phyloP scores from a whole-genome alignment of 1,140 invertebrate genomes.

The Agrypnia vestita region DNA sequence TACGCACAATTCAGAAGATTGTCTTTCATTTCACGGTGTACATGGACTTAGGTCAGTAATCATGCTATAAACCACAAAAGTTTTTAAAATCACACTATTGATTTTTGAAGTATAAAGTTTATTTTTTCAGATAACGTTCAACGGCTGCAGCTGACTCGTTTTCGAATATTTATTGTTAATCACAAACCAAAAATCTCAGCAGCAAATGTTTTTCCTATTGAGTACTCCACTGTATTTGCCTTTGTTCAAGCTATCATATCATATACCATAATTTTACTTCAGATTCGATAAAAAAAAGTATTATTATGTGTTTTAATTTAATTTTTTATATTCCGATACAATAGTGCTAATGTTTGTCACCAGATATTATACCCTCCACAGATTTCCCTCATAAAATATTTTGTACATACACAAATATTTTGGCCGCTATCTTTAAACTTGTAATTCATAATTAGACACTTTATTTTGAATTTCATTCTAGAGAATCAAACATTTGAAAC shows the following conservation, averaged over 20 bases:
- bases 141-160: not conserved
- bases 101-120: not conserved
- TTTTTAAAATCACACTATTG: not conserved
- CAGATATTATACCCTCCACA: too few species aligned
- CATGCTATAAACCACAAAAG: not conserved
- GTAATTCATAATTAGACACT: too few species aligned
- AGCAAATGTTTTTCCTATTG: slow-evolving; percentile 41
- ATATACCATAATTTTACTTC: slow-evolving; percentile 42
- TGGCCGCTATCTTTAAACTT: too few species aligned
- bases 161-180: slow-evolving; percentile 23
- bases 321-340: too few species aligned
- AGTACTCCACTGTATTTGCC: slow-evolving; percentile 34
- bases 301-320: too few species aligned
- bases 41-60: slow-evolving; percentile 1
- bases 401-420: too few species aligned
- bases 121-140: slow-evolving; percentile 17
- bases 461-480: too few species aligned
- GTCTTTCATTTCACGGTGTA: not conserved
- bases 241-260: slow-evolving; percentile 45
- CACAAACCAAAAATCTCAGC: not conserved
- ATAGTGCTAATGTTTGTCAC: too few species aligned
- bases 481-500: too few species aligned
- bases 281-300: slow-evolving; percentile 10
- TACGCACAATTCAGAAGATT: not conserved
- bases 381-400: too few species aligned